Evolutionary conservation across 2,113 vertebrate species (phyloP).

Genomic region (Rattus rattus): DNA sequence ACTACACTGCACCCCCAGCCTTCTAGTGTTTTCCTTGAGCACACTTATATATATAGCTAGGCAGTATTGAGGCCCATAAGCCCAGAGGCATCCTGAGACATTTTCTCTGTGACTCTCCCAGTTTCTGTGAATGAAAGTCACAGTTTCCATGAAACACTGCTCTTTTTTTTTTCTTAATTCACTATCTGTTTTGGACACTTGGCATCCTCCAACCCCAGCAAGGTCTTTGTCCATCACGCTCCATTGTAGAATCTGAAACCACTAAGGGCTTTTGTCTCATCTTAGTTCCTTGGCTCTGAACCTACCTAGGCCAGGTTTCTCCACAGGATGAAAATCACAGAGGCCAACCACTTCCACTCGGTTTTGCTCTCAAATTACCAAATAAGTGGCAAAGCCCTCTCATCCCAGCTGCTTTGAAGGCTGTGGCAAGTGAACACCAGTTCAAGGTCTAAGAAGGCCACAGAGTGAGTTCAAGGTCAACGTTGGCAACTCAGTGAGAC

Average conservation of each 20-base stretch:
- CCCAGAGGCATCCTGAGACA: neutral
- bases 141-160: neutral
- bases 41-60: neutral
- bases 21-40: neutral
- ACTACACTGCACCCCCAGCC: neutral
- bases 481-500: neutral
- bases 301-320: neutral
- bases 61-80: neutral
- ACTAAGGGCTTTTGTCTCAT: neutral
- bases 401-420: neutral
- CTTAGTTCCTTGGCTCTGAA: neutral
- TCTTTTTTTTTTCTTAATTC: neutral
- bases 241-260: neutral
- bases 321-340: neutral
- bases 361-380: neutral
- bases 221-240: neutral
- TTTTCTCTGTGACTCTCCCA: neutral
- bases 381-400: neutral
- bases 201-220: neutral
- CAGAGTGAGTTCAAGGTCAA: neutral
- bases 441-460: neutral
- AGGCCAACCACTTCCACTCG: neutral
- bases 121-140: neutral
- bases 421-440: neutral
- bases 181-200: neutral